Percentiles rank a stretch among this genome's conserved stretches.
Evolutionary conservation across 1,140 invertebrate species (phyloP).

Genomic region (Drosophila equinoxialis): DNA sequence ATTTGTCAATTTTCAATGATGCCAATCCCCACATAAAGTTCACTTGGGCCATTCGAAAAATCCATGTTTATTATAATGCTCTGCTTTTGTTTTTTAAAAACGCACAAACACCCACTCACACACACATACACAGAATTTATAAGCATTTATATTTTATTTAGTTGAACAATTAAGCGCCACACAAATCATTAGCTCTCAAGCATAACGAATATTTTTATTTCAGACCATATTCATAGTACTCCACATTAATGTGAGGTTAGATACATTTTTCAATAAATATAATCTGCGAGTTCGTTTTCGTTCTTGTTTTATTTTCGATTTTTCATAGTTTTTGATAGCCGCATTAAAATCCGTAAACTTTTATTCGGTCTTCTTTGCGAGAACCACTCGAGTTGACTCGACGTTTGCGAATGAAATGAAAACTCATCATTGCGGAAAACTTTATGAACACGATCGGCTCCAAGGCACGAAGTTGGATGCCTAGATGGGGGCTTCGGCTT

Average conservation of each 20-base stretch:
- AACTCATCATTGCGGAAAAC: slow-evolving; percentile 75
- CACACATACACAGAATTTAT: slow-evolving; percentile 41
- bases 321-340: not conserved
- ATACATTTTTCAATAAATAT: not conserved
- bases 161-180: slow-evolving; percentile 49
- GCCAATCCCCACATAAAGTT: slow-evolving; percentile 8
- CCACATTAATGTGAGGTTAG: slow-evolving; percentile 6
- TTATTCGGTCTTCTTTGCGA: not conserved
- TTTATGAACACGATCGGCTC: slow-evolving; percentile 54
- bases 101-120: not conserved
- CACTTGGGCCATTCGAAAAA: not conserved
- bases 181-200: slow-evolving; percentile 59
- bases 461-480: not conserved
- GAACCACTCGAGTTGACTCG: slow-evolving; percentile 45
- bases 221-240: not conserved
- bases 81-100: slow-evolving; percentile 10
- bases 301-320: not conserved
- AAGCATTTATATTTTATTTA: slow-evolving; percentile 72
- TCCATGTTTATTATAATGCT: slow-evolving; percentile 5
- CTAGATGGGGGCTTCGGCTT: not conserved
- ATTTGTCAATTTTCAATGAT: slow-evolving; percentile 16
- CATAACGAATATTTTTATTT: slow-evolving; percentile 61
- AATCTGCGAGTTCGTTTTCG: not conserved
- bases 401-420: slow-evolving; percentile 73
- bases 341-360: not conserved